A percentile compares a stretch with the other conserved stretches of the same genome.
Evolutionary conservation across 2,797 vertebrate species (phyloP).

Genomic region (Gouania willdenowi): DNA sequence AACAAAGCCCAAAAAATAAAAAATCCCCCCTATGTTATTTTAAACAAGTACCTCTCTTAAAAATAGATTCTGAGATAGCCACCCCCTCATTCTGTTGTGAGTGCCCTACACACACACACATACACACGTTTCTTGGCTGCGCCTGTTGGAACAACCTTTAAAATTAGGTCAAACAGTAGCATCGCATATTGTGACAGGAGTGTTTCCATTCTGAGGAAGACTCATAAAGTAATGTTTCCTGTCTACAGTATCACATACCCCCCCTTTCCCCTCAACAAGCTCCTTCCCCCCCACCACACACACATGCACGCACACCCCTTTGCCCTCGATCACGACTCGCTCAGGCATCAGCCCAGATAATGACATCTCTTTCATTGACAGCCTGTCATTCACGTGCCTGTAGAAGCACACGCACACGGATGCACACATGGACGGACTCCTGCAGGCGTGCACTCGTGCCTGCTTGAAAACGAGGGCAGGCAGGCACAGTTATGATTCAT

Average conservation of each 20-base stretch:
- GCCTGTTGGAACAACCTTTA: slow-evolving; percentile 46
- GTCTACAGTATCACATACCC: slow-evolving; percentile 45
- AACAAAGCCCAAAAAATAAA: slow-evolving; percentile 44
- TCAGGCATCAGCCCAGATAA: slow-evolving; percentile 52
- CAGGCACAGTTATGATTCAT: slow-evolving; percentile 55
- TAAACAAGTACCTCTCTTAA: slow-evolving; percentile 17
- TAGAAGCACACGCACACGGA: slow-evolving; percentile 13
- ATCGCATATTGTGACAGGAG: slow-evolving; percentile 42
- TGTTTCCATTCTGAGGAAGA: slow-evolving; percentile 56
- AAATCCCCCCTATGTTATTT: slow-evolving; percentile 37
- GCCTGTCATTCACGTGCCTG: slow-evolving; percentile 58
- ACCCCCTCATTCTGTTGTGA: slow-evolving; percentile 26
- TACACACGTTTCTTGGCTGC: background rate
- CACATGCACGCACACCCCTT: too few relatives aligned
- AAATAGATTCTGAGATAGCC: slow-evolving; percentile 16
- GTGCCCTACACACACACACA: background rate
- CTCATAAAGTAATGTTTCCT: slow-evolving; percentile 67
- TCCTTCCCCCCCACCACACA: too few relatives aligned
- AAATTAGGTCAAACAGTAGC: slow-evolving; percentile 45
- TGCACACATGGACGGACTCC: background rate
- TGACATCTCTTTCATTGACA: slow-evolving; percentile 66
- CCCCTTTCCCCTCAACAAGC: too few relatives aligned
- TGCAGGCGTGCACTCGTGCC: slow-evolving; percentile 8
- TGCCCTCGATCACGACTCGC: slow-evolving; percentile 31
- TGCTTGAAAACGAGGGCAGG: slow-evolving; percentile 37